phyloP scores from a whole-genome alignment of 2,113 vertebrate genomes.

The Dipodomys spectabilis region DNA sequence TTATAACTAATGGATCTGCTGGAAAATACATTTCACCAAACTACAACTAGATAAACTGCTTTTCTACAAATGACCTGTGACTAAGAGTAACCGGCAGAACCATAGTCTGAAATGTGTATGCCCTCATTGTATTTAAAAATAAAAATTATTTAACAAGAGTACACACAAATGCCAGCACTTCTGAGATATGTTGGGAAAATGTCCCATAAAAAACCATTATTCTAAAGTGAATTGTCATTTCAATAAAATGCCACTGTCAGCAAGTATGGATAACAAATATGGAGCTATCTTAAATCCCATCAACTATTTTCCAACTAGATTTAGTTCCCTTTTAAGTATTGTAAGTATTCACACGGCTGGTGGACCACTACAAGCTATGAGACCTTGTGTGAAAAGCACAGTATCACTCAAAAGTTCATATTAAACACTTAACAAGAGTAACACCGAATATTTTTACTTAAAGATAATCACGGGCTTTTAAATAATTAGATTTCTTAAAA shows the following conservation, averaged over 20 bases:
- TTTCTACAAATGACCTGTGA: conserved; percentile 13
- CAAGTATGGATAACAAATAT: not conserved
- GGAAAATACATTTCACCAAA: conserved; percentile 27
- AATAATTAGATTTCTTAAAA: not conserved
- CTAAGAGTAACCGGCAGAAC: not conserved
- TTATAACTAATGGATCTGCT: conserved; percentile 7
- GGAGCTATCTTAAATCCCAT: conserved; percentile 55
- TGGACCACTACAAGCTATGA: not conserved
- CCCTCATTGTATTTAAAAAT: not conserved
- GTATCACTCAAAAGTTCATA: conserved; percentile 63
- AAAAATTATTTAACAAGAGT: conserved; percentile 68
- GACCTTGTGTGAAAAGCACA: conserved; percentile 68
- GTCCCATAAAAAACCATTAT: conserved; percentile 66
- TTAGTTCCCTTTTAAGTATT: conserved; percentile 54
- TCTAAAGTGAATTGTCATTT: conserved; percentile 57
- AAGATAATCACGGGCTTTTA: conserved; percentile 39
- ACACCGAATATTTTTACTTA: conserved; percentile 29
- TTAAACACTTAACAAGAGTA: conserved; percentile 5
- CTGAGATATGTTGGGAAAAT: not conserved
- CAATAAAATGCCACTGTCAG: conserved; percentile 37
- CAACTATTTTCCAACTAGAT: conserved; percentile 26
- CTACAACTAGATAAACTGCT: conserved; percentile 31
- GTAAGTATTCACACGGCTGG: conserved; percentile 34
- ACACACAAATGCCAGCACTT: not conserved
- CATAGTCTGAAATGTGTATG: conserved; percentile 11